These are phyloP conservation scores for Euzophera pinguis DNA, from an alignment of 2,888 invertebrate species.

Conservation along the genomic window DNA sequence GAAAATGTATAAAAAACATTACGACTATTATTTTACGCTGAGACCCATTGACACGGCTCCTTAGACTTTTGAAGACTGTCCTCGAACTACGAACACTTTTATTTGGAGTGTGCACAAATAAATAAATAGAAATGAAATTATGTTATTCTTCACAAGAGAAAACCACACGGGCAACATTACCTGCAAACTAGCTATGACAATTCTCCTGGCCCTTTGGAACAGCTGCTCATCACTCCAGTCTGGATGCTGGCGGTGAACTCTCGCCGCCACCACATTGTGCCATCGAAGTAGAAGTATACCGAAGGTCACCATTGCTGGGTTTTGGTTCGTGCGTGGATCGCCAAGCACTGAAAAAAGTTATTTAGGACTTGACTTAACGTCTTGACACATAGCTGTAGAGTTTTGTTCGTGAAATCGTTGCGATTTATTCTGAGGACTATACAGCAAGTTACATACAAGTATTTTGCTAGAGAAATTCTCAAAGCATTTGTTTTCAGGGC, in stretches of 20 bases:
- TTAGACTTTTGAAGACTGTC: no score
- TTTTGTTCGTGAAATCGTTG: neutral
- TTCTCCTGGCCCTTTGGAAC: constrained; percentile 93
- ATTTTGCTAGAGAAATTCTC: no score
- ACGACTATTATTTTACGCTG: no score
- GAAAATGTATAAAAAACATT: no score
- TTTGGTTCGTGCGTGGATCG: constrained; percentile 97
- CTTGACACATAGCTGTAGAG: neutral
- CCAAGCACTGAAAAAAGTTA: constrained; percentile 87
- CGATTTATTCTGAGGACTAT: no score
- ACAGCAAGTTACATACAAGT: no score
- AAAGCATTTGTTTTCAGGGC: no score
- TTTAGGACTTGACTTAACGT: neutral
- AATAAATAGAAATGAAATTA: neutral
- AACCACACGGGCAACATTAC: constrained; percentile 58
- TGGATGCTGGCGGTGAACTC: constrained; percentile 88
- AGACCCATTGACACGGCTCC: no score
- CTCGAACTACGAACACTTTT: no score
- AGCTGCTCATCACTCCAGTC: constrained; percentile 96
- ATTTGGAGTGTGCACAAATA: no score
- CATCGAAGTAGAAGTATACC: constrained; percentile 96
- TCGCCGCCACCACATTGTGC: constrained; percentile 94
- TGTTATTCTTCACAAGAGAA: neutral
- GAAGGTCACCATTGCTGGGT: constrained; percentile 95
- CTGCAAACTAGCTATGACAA: constrained; percentile 95